Conservation (phyloP, 2,888 invertebrate genomes). For the Cheiracanthium punctorium region DNA sequence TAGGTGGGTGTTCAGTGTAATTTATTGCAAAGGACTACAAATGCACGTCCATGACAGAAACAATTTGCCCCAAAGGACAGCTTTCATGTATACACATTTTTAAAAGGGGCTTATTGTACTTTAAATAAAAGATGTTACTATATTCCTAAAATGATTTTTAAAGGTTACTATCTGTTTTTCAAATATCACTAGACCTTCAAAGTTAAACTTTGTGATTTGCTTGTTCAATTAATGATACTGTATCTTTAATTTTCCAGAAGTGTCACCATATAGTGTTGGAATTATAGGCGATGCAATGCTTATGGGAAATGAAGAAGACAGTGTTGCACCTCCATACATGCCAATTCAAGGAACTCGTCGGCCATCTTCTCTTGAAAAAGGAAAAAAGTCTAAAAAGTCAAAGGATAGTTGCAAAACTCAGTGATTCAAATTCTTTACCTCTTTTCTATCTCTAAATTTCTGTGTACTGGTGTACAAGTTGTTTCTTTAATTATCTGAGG, state of each 20-base stretch:
- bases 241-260: constrained; percentile 25
- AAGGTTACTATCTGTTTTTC: no score
- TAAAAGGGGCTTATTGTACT: no score
- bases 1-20: no score
- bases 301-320: constrained; percentile 73
- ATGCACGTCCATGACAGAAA: no score
- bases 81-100: no score
- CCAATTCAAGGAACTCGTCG: constrained; percentile 86
- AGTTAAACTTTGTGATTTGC: neutral
- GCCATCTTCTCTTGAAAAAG: constrained; percentile 81
- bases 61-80: no score
- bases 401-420: constrained; percentile 82
- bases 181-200: no score
- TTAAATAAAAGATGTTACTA: no score
- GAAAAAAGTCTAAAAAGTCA: constrained; percentile 80
- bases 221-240: neutral
- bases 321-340: constrained; percentile 83
- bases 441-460: neutral
- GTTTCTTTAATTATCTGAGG: neutral
- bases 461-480: neutral
- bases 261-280: constrained; percentile 28
- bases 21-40: no score
- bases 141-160: no score
- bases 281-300: neutral
- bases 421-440: constrained; percentile 74